A percentile compares a stretch with the other conserved stretches of the same genome.
These are phyloP conservation scores for Noturus placidus DNA, from an alignment of 2,113 vertebrate species.

Conservation along the genomic window DNA sequence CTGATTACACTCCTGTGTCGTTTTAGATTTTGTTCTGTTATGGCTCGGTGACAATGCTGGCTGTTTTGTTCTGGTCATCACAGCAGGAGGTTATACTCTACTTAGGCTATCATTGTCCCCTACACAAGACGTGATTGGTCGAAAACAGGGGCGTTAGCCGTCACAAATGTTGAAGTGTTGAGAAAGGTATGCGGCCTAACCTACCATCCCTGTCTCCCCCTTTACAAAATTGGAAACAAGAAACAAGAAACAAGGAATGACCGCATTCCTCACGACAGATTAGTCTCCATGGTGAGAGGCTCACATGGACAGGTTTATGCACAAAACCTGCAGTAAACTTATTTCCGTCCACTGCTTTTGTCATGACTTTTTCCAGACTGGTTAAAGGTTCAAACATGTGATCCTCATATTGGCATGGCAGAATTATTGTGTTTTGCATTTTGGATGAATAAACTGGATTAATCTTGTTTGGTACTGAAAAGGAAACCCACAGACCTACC, in stretches of 20 bases:
- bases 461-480: slow-evolving; percentile 14
- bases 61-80: slow-evolving; percentile 48
- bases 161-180: slow-evolving; percentile 62
- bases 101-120: slow-evolving; percentile 40
- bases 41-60: slow-evolving; percentile 18
- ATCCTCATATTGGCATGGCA: not conserved
- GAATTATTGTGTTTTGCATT: slow-evolving; percentile 40
- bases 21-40: not conserved
- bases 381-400: slow-evolving; percentile 45
- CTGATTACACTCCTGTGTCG: not conserved
- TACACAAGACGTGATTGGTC: slow-evolving; percentile 63
- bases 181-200: slow-evolving; percentile 50
- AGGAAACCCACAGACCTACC: slow-evolving; percentile 51
- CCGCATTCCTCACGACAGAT: slow-evolving; percentile 63
- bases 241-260: slow-evolving; percentile 37
- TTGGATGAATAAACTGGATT: slow-evolving; percentile 51
- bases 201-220: slow-evolving; percentile 27
- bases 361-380: slow-evolving; percentile 46
- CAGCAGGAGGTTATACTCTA: slow-evolving; percentile 22
- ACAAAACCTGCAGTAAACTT: not conserved
- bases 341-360: not conserved
- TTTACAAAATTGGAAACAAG: not conserved
- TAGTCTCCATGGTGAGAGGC: slow-evolving; percentile 58
- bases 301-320: slow-evolving; percentile 54
- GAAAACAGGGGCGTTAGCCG: slow-evolving; percentile 65